Base-by-base conservation (phyloP, 2,113 vertebrate genomes). In the Notechis scutatus region DNA sequence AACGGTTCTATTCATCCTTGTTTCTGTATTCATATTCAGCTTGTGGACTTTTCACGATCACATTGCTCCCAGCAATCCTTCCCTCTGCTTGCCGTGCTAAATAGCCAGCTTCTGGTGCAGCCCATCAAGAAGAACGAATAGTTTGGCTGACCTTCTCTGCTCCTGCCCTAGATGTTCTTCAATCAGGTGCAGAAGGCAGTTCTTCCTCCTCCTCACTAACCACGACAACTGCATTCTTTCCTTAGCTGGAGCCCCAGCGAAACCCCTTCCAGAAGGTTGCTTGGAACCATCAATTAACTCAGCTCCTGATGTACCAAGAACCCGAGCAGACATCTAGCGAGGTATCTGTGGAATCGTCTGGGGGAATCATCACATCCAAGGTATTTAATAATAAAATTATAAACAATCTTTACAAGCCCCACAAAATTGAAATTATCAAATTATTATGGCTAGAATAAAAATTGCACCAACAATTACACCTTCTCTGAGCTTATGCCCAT, bases 371-470 rank as follows among this genome's bases (percentile, higher is more conserved):
- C 34, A 39, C 7, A 42, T 34, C 34, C 34, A 81, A 20, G 34
- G 8, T 21, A 81, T 81, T 81, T 69, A 89, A 74, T 50, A 47
- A 64, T 88, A 56, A 45, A 34, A 87, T n/a, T 23, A 12, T 45
- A 26, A 4, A 9, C 4, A 34, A 14, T 0, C 57, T 29, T 89
- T 18, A 34, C 0, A 11, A 34, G 7, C 2, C 1, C 23, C 1
- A 12, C 0, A 1, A 45, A 0, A 24, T 55, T 5, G 12, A 47
- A 3, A 45, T 42, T 74, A 45, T 74, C 20, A 55, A 92, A 89
- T 56, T 50, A 74, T 39, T 8, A 55, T 11, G 47, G 47, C 59
- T 74, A 18, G 45, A 74, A 26, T 74, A 9, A 20, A 89, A 55
- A 74, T 81, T 39, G 11, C 57, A 89, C 3, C 34, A 61, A 26